Evolutionary conservation across 1,140 invertebrate species (phyloP).

Genomic region (Drosophila kurseongensis): DNA sequence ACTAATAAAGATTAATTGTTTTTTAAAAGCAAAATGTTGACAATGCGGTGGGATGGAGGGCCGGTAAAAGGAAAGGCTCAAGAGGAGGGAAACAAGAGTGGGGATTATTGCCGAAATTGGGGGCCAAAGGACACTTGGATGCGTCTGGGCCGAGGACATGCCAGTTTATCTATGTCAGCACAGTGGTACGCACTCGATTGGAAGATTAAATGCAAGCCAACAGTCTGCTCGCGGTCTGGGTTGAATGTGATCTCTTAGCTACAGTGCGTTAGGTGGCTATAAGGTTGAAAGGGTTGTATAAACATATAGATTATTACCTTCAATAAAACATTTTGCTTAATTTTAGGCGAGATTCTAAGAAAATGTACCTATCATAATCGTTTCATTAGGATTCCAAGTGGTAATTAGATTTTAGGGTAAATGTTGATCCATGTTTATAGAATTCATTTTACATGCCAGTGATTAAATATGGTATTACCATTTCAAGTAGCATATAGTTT

Average conservation of each 20-base stretch:
- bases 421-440: too few species aligned
- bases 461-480: not conserved
- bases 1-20: constrained; percentile 83
- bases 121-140: constrained; percentile 37
- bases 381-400: too few species aligned
- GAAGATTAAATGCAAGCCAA: constrained; percentile 78
- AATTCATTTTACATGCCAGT: too few species aligned
- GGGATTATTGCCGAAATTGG: not conserved
- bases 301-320: too few species aligned
- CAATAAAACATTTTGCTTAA: too few species aligned
- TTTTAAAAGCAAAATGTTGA: constrained; percentile 79
- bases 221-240: constrained; percentile 30
- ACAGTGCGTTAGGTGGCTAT: constrained; percentile 11
- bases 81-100: not conserved
- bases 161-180: constrained; percentile 80
- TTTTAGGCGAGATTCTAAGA: too few species aligned
- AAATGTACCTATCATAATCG: too few species aligned
- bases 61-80: not conserved
- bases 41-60: constrained; percentile 28
- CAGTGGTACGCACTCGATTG: constrained; percentile 78
- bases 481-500: not conserved
- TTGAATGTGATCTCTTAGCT: constrained; percentile 14
- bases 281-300: not conserved
- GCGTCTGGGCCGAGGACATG: constrained; percentile 58
- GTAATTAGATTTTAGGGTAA: too few species aligned